phyloP scores from a whole-genome alignment of 2,797 vertebrate species.

The Thamnophis elegans region DNA sequence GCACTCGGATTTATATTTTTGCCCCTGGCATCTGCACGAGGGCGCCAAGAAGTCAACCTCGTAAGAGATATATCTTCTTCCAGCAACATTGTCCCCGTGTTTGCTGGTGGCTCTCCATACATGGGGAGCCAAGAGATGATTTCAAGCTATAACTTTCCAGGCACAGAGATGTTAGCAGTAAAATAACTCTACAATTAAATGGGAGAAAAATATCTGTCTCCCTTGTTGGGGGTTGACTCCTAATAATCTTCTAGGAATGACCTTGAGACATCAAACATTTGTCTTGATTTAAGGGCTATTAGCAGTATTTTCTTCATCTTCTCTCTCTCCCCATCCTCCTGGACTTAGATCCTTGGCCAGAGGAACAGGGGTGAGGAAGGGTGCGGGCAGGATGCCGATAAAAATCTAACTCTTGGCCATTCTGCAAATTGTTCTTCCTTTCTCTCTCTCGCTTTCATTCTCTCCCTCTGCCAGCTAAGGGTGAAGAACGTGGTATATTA shows the following conservation, averaged over 20 bases:
- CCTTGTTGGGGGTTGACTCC: conserved; percentile 49
- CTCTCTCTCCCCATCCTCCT: background rate
- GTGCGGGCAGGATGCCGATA: conserved; percentile 42
- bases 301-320: conserved; percentile 67
- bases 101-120: conserved; percentile 64
- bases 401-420: conserved; percentile 72
- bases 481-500: conserved; percentile 75
- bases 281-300: conserved; percentile 67
- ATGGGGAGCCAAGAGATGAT: conserved; percentile 69
- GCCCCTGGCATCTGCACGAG: conserved; percentile 44
- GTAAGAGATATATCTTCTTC: conserved; percentile 71
- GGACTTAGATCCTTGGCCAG: conserved; percentile 67
- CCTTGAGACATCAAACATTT: conserved; percentile 70
- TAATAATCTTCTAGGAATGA: conserved; percentile 66
- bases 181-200: conserved; percentile 70
- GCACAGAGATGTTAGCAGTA: conserved; percentile 56
- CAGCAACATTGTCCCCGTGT: conserved; percentile 60
- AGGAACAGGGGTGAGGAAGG: conserved; percentile 13
- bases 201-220: conserved; percentile 1
- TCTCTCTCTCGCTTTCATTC: background rate
- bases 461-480: conserved; percentile 63
- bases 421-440: conserved; percentile 71
- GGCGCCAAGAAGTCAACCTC: conserved; percentile 42
- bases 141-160: conserved; percentile 68
- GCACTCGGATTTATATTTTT: conserved; percentile 43